These are phyloP conservation scores for Daboia siamensis DNA, from an alignment of 2,113 vertebrate genomes.

Conservation along the genomic window DNA sequence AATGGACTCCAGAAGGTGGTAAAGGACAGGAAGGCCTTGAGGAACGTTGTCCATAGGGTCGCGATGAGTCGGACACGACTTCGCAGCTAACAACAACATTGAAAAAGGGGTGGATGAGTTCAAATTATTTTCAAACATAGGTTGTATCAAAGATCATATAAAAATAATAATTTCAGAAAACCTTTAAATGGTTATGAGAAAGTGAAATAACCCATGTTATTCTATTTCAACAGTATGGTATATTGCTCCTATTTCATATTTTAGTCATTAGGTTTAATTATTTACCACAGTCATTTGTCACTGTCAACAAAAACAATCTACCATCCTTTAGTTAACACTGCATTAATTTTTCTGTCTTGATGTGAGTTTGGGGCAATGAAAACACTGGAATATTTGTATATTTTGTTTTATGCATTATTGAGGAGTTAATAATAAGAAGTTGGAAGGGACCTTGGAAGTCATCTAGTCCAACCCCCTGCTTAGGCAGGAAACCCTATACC, in stretches of 20 bases:
- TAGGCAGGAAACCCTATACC: too few species aligned
- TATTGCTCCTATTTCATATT: not conserved
- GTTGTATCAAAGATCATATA: not conserved
- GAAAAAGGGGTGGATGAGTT: not conserved
- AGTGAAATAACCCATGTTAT: not conserved
- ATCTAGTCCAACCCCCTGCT: too few species aligned
- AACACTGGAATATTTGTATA: not conserved
- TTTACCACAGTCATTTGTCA: not conserved
- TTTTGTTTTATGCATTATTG: not conserved
- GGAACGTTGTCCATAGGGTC: too few species aligned
- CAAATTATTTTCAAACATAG: not conserved
- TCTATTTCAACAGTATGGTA: not conserved
- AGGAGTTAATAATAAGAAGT: too few species aligned
- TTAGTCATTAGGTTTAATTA: not conserved
- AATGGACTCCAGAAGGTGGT: too few species aligned
- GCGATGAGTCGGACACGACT: too few species aligned
- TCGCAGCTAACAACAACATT: not conserved
- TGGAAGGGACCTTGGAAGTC: too few species aligned
- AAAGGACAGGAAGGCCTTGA: too few species aligned
- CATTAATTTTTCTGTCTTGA: not conserved
- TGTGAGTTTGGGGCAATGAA: not conserved
- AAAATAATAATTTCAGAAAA: not conserved
- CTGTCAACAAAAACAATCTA: not conserved
- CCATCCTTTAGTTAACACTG: not conserved
- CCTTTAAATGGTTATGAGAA: not conserved